Evolutionary conservation across 2,888 invertebrate species (phyloP).

Genomic region (Amblyteles armatorius): DNA sequence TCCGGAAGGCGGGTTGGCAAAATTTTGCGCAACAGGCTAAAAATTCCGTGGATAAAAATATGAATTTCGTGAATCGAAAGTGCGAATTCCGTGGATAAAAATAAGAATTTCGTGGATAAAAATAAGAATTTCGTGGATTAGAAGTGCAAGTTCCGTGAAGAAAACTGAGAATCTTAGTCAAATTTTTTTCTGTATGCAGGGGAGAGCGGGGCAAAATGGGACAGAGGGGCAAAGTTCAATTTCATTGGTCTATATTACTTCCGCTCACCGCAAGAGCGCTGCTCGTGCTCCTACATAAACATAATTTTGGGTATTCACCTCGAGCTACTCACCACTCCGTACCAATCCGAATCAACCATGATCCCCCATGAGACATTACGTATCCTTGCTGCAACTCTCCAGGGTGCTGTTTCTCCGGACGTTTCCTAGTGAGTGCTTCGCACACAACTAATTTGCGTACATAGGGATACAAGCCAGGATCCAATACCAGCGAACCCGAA

Average conservation of each 20-base stretch:
- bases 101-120: too few species aligned
- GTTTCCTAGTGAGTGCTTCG: background rate
- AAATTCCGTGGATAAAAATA: too few species aligned
- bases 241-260: background rate
- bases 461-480: background rate
- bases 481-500: background rate
- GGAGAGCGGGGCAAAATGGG: too few species aligned
- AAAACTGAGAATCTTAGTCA: too few species aligned
- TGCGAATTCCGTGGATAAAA: too few species aligned
- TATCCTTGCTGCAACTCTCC: conserved; percentile 9
- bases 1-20: too few species aligned
- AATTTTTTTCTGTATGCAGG: too few species aligned
- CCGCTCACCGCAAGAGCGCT: background rate
- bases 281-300: conserved; percentile 8
- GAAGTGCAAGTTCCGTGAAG: too few species aligned
- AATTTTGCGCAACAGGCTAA: too few species aligned
- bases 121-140: too few species aligned
- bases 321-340: conserved; percentile 7
- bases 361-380: conserved; percentile 26
- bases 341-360: background rate
- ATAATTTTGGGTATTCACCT: conserved; percentile 36
- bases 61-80: too few species aligned
- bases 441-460: background rate
- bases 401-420: background rate
- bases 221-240: background rate